These are phyloP conservation scores for Tenodera sinensis DNA, from an alignment of 2,888 invertebrate species.

Conservation along the genomic window DNA sequence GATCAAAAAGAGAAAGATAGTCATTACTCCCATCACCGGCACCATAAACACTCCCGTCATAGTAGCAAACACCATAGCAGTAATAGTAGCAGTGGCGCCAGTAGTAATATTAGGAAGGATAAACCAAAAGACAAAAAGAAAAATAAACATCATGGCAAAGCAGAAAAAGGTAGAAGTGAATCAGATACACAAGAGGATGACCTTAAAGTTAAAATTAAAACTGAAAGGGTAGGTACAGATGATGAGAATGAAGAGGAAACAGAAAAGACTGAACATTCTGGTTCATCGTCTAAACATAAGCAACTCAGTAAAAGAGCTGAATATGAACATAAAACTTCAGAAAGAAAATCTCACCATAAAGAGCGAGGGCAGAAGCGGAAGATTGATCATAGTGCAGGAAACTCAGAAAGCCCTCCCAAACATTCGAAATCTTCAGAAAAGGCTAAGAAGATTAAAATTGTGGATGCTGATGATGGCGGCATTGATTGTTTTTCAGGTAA, in stretches of 20 bases:
- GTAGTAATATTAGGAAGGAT: constrained; percentile 26
- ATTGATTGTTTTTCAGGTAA: constrained; percentile 67
- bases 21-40: neutral
- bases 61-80: neutral
- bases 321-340: neutral
- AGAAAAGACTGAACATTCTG: neutral
- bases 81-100: too few species aligned
- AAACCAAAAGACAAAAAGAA: constrained; percentile 29
- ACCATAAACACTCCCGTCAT: neutral
- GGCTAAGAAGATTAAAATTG: constrained; percentile 37
- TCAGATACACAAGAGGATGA: neutral
- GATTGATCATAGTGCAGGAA: neutral
- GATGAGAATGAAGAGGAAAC: neutral
- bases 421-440: constrained; percentile 23
- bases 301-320: neutral
- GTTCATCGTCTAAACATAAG: neutral
- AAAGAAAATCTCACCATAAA: neutral
- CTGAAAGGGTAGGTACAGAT: neutral
- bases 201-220: neutral
- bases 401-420: neutral
- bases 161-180: neutral
- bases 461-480: constrained; percentile 57
- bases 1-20: constrained; percentile 27
- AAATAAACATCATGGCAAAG: neutral
- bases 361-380: neutral